Percentiles rank a stretch among this genome's conserved stretches.
Conservation (phyloP, 2,888 invertebrate genomes). For the Ochropleura plecta region DNA sequence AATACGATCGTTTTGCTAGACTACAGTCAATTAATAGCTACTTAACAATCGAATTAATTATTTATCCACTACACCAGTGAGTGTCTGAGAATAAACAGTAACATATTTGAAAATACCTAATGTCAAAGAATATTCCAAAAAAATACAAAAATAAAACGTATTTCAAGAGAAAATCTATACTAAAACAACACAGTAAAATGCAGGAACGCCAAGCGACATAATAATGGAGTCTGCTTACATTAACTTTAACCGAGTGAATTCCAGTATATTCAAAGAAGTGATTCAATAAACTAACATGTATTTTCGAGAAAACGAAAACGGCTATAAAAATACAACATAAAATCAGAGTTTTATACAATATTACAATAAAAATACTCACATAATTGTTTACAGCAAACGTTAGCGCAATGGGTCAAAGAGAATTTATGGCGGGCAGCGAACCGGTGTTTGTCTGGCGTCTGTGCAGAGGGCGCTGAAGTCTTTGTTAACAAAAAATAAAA, state of each 20-base stretch:
- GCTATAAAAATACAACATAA: constrained; percentile 10
- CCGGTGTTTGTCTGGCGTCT: constrained; percentile 83
- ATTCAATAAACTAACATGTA: background rate
- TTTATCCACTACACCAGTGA: constrained; percentile 14
- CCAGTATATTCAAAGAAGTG: constrained; percentile 5
- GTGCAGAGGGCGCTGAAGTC: constrained; percentile 85
- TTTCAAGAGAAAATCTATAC: constrained; percentile 13
- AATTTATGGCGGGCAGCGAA: constrained; percentile 86
- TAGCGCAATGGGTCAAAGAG: constrained; percentile 79
- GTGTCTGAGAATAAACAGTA: background rate
- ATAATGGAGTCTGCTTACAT: constrained; percentile 83
- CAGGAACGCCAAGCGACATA: constrained; percentile 75
- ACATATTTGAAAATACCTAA: constrained; percentile 3
- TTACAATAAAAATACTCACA: constrained; percentile 80
- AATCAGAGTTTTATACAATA: constrained; percentile 33
- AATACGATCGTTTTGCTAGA: constrained; percentile 23
- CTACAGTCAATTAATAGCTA: constrained; percentile 20
- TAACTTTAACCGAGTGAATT: constrained; percentile 62
- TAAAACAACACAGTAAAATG: constrained; percentile 50
- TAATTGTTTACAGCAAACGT: constrained; percentile 86
- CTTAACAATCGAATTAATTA: constrained; percentile 41
- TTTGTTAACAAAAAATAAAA: constrained; percentile 50
- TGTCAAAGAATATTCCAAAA: constrained; percentile 7
- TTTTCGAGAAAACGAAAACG: background rate
- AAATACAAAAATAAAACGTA: background rate